A percentile compares a stretch with the other conserved stretches of the same genome.
Evolutionary conservation across 2,888 invertebrate genomes (phyloP).

Genomic region (Diaphora mendica): DNA sequence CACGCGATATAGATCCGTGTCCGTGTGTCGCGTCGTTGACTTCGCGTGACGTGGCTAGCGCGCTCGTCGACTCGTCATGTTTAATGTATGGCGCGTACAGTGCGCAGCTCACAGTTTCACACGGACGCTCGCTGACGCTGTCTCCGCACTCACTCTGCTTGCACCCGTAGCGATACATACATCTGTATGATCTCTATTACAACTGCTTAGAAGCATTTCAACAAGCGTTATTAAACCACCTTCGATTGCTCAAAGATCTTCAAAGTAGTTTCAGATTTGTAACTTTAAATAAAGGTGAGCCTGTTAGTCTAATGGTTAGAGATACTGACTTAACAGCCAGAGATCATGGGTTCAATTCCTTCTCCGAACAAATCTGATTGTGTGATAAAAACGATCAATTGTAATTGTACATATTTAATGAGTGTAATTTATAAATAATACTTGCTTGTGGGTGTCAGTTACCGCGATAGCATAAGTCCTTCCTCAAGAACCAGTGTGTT

Average conservation of each 20-base stretch:
- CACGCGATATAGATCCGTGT: not conserved
- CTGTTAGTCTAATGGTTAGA: no score
- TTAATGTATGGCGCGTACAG: conserved; percentile 33
- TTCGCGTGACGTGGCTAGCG: not conserved
- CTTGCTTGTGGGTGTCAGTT: no score
- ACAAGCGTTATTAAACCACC: not conserved
- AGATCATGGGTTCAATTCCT: no score
- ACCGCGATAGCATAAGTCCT: no score
- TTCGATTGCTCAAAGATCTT: not conserved
- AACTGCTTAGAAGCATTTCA: not conserved
- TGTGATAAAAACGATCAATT: no score
- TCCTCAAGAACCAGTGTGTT: no score
- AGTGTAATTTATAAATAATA: no score
- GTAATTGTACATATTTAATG: no score
- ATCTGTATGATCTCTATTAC: not conserved
- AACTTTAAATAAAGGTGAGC: not conserved
- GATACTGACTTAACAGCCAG: no score
- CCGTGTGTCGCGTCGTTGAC: not conserved
- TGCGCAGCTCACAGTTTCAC: conserved; percentile 27
- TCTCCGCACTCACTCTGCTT: not conserved
- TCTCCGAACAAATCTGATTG: no score
- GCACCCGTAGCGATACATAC: no score
- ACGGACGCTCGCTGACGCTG: conserved; percentile 20
- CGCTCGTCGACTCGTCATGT: conserved; percentile 22
- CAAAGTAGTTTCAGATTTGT: not conserved